Conservation (phyloP, 2,113 vertebrate species). For the Pedionomus torquatus region DNA sequence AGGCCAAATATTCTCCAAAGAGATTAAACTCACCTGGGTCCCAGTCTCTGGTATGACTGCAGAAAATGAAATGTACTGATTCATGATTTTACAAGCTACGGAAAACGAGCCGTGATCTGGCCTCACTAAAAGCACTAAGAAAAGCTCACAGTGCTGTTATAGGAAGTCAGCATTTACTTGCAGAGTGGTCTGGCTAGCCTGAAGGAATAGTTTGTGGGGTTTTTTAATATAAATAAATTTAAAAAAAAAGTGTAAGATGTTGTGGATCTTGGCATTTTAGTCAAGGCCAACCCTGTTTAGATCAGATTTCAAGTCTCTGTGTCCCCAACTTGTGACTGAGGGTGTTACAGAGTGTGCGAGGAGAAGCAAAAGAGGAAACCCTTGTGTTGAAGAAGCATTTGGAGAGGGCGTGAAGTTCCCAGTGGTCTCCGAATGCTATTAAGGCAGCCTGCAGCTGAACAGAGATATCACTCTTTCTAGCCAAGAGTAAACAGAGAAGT, state of each 20-base stretch:
- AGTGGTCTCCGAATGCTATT: neutral
- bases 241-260: neutral
- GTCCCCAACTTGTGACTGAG: neutral
- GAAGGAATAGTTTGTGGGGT: rapidly evolving
- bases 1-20: slow-evolving; percentile 21
- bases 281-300: neutral
- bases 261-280: neutral
- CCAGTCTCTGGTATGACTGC: neutral
- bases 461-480: neutral
- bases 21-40: neutral
- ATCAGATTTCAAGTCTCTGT: neutral
- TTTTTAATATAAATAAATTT: neutral
- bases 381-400: neutral
- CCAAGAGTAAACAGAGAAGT: neutral
- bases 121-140: neutral
- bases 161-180: neutral
- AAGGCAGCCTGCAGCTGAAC: neutral
- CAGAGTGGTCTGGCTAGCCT: neutral
- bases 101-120: neutral
- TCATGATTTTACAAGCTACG: neutral
- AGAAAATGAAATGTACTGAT: slow-evolving; percentile 2
- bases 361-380: neutral
- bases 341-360: neutral
- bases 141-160: neutral
- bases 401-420: neutral